phyloP scores from a whole-genome alignment of 2,113 vertebrate genomes.

The Chaetorhynchus papuensis region DNA sequence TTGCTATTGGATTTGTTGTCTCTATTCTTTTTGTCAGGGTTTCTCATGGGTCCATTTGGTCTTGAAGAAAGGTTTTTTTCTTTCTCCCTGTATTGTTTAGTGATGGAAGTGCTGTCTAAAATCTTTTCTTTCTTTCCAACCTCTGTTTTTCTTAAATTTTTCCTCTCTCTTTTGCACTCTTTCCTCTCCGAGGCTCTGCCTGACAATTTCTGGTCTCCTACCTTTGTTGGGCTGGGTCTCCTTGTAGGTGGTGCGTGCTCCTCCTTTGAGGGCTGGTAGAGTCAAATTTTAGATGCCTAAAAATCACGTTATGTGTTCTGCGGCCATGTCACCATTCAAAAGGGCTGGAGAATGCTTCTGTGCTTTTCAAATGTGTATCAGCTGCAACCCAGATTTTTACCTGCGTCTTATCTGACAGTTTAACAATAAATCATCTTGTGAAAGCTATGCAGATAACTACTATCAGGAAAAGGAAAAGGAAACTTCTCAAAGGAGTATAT shows the following conservation, averaged over 20 bases:
- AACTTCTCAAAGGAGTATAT: not conserved
- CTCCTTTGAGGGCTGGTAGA: not conserved
- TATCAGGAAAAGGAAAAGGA: not conserved
- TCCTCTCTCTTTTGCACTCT: not conserved
- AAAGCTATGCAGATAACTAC: not conserved
- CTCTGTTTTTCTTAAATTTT: not conserved
- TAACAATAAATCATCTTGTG: not conserved
- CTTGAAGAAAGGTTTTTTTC: not conserved
- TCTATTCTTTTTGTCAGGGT: not conserved
- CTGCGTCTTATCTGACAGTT: fast-evolving
- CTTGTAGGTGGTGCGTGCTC: not conserved
- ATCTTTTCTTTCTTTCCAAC: not conserved
- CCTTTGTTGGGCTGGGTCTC: not conserved
- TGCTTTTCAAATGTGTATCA: not conserved
- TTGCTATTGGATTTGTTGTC: conserved; percentile 42
- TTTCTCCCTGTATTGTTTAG: not conserved
- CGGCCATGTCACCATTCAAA: not conserved
- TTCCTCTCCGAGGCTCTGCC: not conserved
- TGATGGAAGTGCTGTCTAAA: not conserved
- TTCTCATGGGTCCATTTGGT: not conserved
- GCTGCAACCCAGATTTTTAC: not conserved
- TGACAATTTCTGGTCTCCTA: not conserved
- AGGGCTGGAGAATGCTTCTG: not conserved
- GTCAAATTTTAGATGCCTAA: not conserved
- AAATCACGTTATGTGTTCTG: not conserved